phyloP scores from a whole-genome alignment of 2,888 invertebrate species.

The Eupithecia dodoneata region DNA sequence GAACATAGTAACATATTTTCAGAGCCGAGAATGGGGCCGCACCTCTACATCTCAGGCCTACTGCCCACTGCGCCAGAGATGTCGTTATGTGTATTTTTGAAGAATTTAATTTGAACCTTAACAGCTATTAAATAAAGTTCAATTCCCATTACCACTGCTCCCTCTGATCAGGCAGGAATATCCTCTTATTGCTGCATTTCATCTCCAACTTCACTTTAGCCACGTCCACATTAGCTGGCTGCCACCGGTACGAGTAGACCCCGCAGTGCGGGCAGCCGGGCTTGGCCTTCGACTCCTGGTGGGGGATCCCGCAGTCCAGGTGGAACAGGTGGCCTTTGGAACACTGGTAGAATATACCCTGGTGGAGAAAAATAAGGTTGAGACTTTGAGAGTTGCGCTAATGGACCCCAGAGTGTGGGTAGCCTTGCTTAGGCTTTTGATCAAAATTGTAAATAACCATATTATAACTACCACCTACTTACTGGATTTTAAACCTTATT shows the following conservation, averaged over 20 bases:
- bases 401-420: conserved; percentile 77
- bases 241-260: conserved; percentile 66
- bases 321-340: conserved; percentile 92
- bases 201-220: conserved; percentile 62
- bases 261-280: conserved; percentile 80
- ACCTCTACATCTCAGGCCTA: too few species aligned
- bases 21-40: too few species aligned
- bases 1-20: too few species aligned
- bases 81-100: neutral
- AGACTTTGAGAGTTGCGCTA: conserved; percentile 47
- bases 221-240: conserved; percentile 64
- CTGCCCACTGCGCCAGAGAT: too few species aligned
- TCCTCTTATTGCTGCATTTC: conserved; percentile 68
- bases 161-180: conserved; percentile 74
- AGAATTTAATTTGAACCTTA: neutral
- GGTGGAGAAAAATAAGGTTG: neutral
- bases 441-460: too few species aligned
- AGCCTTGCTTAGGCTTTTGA: too few species aligned
- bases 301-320: conserved; percentile 88
- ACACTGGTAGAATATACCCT: conserved; percentile 94
- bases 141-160: conserved; percentile 65
- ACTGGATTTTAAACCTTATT: too few species aligned
- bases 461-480: too few species aligned
- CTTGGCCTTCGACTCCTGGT: conserved; percentile 53
- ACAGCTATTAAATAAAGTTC: neutral